Evolutionary conservation across 1,140 invertebrate genomes (phyloP).

Genomic region (Uloborus diversus): DNA sequence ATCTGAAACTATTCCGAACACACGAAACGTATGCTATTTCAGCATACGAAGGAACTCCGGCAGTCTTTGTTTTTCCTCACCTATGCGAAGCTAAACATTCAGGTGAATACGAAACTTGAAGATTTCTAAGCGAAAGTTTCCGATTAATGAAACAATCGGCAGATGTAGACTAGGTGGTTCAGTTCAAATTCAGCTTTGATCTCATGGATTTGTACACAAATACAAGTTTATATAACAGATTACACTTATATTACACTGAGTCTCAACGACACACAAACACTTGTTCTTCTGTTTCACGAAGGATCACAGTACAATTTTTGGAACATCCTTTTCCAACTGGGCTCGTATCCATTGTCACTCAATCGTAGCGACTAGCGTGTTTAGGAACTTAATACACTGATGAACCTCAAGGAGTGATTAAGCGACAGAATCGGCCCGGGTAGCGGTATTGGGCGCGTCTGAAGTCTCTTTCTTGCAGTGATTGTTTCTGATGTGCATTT

Average conservation of each 20-base stretch:
- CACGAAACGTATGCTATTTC: no score
- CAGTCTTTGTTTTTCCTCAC: no score
- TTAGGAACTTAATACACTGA: constrained; percentile 30
- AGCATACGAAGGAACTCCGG: no score
- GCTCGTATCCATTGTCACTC: neutral
- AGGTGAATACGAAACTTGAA: no score
- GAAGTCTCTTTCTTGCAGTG: constrained; percentile 13
- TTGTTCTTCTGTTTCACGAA: neutral
- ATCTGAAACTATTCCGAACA: no score
- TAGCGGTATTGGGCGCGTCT: constrained; percentile 11
- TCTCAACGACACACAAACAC: neutral
- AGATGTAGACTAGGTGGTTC: no score
- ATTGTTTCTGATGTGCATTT: constrained; percentile 63
- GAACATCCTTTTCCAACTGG: neutral
- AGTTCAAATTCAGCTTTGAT: no score
- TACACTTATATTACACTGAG: neutral
- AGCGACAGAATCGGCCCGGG: neutral
- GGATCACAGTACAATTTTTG: neutral
- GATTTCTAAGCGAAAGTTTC: no score
- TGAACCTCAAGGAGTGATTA: neutral
- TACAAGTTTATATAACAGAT: neutral
- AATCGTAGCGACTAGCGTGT: constrained; percentile 16
- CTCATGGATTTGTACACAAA: neutral
- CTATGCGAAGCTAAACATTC: no score
- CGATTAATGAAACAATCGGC: no score